phyloP scores from a whole-genome alignment of 2,113 vertebrate species.

The Catharus minimus region DNA sequence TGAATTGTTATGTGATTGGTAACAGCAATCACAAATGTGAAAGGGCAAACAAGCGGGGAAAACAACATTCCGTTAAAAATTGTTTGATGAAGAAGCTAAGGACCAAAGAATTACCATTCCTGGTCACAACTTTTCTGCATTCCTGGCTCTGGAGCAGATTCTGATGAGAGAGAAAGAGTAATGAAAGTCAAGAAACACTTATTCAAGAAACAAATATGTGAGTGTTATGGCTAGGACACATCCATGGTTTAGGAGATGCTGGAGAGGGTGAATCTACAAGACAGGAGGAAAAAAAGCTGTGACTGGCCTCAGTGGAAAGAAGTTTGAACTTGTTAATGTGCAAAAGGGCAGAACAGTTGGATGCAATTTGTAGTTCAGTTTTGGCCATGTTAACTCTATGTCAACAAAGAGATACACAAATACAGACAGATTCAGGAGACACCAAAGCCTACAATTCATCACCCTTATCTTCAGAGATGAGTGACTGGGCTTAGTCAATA shows the following conservation, averaged over 20 bases:
- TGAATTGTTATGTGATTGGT: neutral
- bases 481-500: constrained; percentile 29
- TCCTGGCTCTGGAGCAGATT: neutral
- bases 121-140: neutral
- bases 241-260: neutral
- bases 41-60: neutral
- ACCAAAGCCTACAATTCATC: neutral
- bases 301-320: neutral
- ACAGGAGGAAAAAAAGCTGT: neutral
- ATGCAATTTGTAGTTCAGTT: neutral
- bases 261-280: neutral
- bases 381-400: neutral
- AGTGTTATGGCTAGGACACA: neutral
- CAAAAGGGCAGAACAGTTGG: neutral
- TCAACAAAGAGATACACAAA: neutral
- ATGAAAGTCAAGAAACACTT: neutral
- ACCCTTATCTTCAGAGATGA: constrained; percentile 40
- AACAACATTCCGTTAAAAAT: neutral
- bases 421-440: neutral
- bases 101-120: neutral
- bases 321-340: neutral
- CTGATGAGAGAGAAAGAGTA: neutral
- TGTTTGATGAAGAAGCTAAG: neutral
- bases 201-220: neutral
- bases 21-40: neutral